Percentiles rank a stretch among this genome's conserved stretches.
phyloP scores from a whole-genome alignment of 2,113 vertebrate species.

The Notechis scutatus region DNA sequence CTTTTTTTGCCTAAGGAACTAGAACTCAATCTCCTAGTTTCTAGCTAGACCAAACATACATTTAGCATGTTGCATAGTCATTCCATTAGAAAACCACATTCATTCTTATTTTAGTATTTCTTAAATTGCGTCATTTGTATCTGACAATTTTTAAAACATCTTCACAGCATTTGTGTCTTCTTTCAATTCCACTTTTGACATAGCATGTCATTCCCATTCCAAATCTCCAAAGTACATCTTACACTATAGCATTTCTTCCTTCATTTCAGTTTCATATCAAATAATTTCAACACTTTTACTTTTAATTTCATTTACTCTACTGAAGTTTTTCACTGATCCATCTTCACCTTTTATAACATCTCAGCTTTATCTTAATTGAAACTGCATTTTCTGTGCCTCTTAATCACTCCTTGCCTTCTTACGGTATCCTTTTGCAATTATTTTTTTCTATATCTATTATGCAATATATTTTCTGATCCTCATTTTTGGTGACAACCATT shows the following conservation, averaged over 20 bases:
- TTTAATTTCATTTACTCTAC: not conserved
- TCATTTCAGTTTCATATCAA: not conserved
- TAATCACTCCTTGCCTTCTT: not conserved
- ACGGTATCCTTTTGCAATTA: not conserved
- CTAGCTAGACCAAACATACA: not conserved
- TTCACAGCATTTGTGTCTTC: not conserved
- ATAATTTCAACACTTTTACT: not conserved
- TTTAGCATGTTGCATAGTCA: not conserved
- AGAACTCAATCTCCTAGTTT: not conserved
- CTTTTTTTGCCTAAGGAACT: not conserved
- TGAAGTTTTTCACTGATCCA: not conserved
- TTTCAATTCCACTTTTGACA: not conserved
- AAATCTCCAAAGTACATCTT: not conserved
- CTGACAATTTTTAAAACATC: not conserved
- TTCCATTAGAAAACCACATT: not conserved
- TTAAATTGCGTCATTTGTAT: not conserved
- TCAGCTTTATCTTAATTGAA: not conserved
- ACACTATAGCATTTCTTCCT: not conserved
- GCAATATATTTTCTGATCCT: not conserved
- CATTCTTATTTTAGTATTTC: not conserved
- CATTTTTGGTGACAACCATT: not conserved
- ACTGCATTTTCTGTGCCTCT: not conserved
- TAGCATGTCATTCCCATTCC: not conserved
- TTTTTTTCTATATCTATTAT: not conserved
- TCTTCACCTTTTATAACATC: not conserved